A percentile compares a stretch with the other conserved stretches of the same genome.
Conservation (phyloP, 2,797 vertebrate species). For the Glossophaga mutica region DNA sequence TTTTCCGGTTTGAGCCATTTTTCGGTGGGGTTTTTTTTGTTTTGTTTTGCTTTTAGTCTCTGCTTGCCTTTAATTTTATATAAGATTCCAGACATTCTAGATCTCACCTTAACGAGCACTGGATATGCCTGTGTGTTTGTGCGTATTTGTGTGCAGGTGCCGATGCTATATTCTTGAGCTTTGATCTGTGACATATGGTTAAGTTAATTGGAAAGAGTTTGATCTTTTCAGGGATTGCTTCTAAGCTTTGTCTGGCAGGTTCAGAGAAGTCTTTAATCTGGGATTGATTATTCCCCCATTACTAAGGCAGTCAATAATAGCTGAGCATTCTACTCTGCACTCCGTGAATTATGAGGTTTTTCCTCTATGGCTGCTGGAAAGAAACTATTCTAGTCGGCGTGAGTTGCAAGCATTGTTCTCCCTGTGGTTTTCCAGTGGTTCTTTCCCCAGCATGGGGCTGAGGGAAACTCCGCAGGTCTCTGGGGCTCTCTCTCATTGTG, state of each 20-base stretch:
- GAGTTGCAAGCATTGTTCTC: neutral
- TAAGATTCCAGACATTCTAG: neutral
- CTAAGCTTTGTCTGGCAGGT: neutral
- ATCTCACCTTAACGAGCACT: neutral
- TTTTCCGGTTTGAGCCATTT: too few relatives aligned
- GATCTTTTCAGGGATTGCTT: neutral
- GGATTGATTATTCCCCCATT: accelerated
- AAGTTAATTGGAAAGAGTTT: neutral
- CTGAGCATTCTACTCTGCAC: neutral
- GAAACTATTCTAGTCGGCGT: neutral
- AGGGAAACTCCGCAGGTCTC: neutral
- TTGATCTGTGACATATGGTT: neutral
- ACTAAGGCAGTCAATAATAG: neutral
- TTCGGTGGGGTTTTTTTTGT: too few relatives aligned
- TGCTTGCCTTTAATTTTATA: neutral
- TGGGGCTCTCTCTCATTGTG: neutral
- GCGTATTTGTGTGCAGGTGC: neutral
- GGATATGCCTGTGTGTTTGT: too few relatives aligned
- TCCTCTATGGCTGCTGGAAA: neutral
- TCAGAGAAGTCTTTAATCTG: neutral
- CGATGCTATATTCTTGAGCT: neutral
- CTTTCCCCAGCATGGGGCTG: neutral
- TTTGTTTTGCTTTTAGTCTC: too few relatives aligned
- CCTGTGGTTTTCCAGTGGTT: neutral
- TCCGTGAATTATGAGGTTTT: neutral